Evolutionary conservation across 2,888 invertebrate species (phyloP), one percentile per base, ranked within the genome.

Genomic region (Chrysotoxum bicinctum): DNA sequence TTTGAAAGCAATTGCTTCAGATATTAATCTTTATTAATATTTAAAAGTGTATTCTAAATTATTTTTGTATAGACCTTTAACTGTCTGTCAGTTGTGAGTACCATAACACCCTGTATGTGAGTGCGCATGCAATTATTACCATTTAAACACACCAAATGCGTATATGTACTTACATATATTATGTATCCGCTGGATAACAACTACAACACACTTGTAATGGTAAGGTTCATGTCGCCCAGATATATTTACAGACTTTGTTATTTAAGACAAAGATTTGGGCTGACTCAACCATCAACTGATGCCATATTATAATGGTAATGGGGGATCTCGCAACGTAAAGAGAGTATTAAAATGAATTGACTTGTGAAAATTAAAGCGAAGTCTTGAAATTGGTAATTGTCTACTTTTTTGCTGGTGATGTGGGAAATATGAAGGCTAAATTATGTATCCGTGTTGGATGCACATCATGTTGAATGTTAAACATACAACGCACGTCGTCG

Each of bases 181-280:
- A 69, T 52, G 74, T 75, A 56, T 75, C 52, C 45, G 30, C 48
- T 70, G 70, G 64, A 45, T 73, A 68, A 21, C 66, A 50, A 79
- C 74, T 70, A 21, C 35, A 21, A 58, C 37, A 79, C 70, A 50
- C 32, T 70, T 69, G 69, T 79, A 69, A 84, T 85, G 76, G 80
- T 76, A 76, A 76, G 72, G 80, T 76, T 80, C 60, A 76, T 76
- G 76, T 80, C 72, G 80, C 30, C 56, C 76, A 43, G 68, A 70
- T 64, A 54, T 26, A 50, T 21, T 23, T 26, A n/a, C 40, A 40
- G 74, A 75, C 64, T 80, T 72, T 37, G 76, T 85, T 80, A 76
- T 76, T 80, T 80, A 85, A 84, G 79, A 76, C 84, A 68, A 75
- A 80, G 69, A 79, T 78, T 83, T 54, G 35, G 79, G 80, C 68